Evolutionary conservation across 2,888 invertebrate species (phyloP), one percentile per base, ranked within the genome.

Genomic region (Pardosa pseudoannulata): DNA sequence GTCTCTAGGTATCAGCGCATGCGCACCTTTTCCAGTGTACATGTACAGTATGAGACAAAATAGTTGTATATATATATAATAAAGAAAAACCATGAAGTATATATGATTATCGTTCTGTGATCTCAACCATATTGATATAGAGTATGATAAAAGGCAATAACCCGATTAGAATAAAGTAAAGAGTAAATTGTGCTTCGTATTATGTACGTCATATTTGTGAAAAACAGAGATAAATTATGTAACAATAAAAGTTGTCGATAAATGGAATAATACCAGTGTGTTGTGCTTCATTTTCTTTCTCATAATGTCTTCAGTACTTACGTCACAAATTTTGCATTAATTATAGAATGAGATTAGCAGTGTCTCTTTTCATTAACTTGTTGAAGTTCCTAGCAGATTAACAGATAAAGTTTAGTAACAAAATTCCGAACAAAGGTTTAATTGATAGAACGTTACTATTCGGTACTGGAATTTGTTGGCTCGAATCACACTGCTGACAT

Each of bases 41-140:
- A 50, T 83, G 76, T 78, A 78, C 78, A 78, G 83, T 41, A 62
- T 46, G 16, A 13, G n/a, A 46, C 9, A 46, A 46, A 29, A 36
- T 82, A 83, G 71, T 78, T 83, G 65, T 83, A 83, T 56, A 76
- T 72, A 82, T 81, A 68, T 62, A 74, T 73, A n/a, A n/a, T n/a
- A n/a, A n/a, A n/a, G n/a, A n/a, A 80, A 36, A 36, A 36, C 9
- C 36, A 9, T 36, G 36, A 62, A 23, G 23, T n/a, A n/a, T 23
- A 27, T 46, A 76, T 83, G 56, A 78, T 41, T 80, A 67, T 41
- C 72, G 78, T 73, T 72, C 83, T 78, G 83, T 85, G 78, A 85
- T 85, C 73, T 65, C 67, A 56, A 36, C 67, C 29, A 70, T 71
- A 64, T 46, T 68, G 32, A 72, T 62, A 78, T 85, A 85, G 83